Percentiles rank a stretch among this genome's conserved stretches.
phyloP scores from a whole-genome alignment of 2,888 invertebrate species.

The Brachyptera risi region DNA sequence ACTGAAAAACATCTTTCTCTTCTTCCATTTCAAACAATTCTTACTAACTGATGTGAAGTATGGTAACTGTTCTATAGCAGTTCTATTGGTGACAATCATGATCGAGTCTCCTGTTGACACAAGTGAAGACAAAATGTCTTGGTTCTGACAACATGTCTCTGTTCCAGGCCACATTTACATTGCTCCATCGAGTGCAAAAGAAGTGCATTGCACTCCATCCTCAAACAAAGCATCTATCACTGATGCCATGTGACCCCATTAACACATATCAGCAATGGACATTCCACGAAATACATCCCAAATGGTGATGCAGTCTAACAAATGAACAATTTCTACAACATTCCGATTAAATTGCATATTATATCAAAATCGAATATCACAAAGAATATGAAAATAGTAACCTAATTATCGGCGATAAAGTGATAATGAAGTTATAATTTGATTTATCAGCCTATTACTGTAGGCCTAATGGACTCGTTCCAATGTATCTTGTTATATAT shows the following conservation, averaged over 20 bases:
- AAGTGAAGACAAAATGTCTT: not conserved
- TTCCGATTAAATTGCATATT: not conserved
- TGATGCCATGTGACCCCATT: conserved; percentile 78
- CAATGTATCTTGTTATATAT: too few species aligned
- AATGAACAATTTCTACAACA: not conserved
- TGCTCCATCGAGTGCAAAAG: conserved; percentile 71
- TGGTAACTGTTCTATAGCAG: not conserved
- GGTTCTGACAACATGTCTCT: not conserved
- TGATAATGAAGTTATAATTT: too few species aligned
- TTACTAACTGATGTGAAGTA: too few species aligned
- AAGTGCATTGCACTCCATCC: conserved; percentile 84
- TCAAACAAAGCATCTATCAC: conserved; percentile 67
- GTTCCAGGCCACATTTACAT: conserved; percentile 56
- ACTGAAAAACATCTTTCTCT: too few species aligned
- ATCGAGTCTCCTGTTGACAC: not conserved
- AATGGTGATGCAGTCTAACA: conserved; percentile 19
- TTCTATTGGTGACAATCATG: not conserved
- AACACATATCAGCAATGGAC: conserved; percentile 88
- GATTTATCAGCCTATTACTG: too few species aligned
- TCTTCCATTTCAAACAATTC: too few species aligned
- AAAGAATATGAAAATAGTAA: too few species aligned
- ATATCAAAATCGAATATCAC: too few species aligned
- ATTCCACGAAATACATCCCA: conserved; percentile 68
- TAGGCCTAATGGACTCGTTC: too few species aligned
- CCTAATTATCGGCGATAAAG: too few species aligned